Base-by-base conservation (phyloP, 2,113 vertebrate species). In the Corythornis cristatus region DNA sequence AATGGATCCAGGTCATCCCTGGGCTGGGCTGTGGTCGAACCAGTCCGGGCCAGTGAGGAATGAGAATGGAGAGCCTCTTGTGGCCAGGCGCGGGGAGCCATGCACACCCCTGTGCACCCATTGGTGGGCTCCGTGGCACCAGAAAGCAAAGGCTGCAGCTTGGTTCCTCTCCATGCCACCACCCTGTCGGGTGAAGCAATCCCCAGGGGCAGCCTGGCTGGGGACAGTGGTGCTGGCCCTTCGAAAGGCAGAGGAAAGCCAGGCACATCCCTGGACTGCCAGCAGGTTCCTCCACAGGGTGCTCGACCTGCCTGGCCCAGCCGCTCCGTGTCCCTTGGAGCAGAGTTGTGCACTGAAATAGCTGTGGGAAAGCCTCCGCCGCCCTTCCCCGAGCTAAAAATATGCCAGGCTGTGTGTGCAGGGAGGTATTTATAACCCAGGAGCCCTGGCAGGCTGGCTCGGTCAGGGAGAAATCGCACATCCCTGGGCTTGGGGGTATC, bases 351-450 rank as follows among this genome's bases (percentile, higher is more conserved):
- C 2, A 26, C 85, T 91, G 94, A 84, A 96, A 91, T 91, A 95
- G 93, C 93, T 95, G 93, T 87, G 89, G 96, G 94, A 93, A 96
- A 96, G 71, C 96, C 96, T 96, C 87, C 50, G 5, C 85, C 82
- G 4, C 93, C 93, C 93, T 87, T 95, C 81, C 40, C 74, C 0
- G 7, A 85, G 94, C 93, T 96, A 96, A 96, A 96, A 96, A 96
- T 96, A 96, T 0, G 33, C 31, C 25, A 20, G 66, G 58, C 82
- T 89, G 77, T 21, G 54, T 79, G 88, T 89, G 91, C 93, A 82
- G 74, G 42, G 71, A 91, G 96, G 83, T 96, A 95, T 96, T 95
- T 96, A 93, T 96, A 96, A 73, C 60, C 23, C 78, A 91, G 87
- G 78, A 96, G 94, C 78, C 74, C 89, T 89, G 89, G 61, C 91